Evolutionary conservation across 1,140 invertebrate species (phyloP), one percentile per base, ranked within the genome.

Genomic region (Aculops lycopersici): DNA sequence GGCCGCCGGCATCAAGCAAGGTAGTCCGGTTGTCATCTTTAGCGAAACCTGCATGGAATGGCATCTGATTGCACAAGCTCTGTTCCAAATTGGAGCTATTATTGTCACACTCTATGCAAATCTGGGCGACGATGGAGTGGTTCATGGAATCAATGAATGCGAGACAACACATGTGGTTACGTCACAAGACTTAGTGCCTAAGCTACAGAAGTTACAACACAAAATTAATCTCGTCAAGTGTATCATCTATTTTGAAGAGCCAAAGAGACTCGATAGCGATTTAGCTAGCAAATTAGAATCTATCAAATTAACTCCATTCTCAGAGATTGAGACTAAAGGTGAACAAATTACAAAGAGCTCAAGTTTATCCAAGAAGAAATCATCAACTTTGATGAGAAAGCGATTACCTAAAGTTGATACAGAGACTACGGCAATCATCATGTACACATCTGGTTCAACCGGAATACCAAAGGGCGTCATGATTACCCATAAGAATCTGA

Each of bases 41-140:
- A 80, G 86, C 0, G 90, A 98, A 62, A 97, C 90, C 0, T 63
- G 84, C 46, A 73, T 74, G 17, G 88, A 95, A 62, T 98, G 90
- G 90, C 74, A 95, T 68, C 69, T 94, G 21, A 72, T 79, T 1
- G 78, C 83, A 70, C 78, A 48, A 64, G 74, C 47, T 1, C 43
- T 44, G 20, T 46, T 50, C 20, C 24, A 48, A 36, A 41, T 49
- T n/a, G 50, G 48, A 31, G 41, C 43, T 2, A 40, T 61, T 64
- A 73, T 95, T 46, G 81, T 90, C 0, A 97, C 88, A 0, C 71
- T 97, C 42, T 97, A 97, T 55, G 77, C 88, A 1, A 95, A 86
- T 0, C 64, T 97, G 1, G 86, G 88, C 3, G 80, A 92, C 48
- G 84, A 95, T 5, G 88, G 83, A 3, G 74, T 97, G 37, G 69